Evolutionary conservation across 2,888 invertebrate genomes (phyloP).

Genomic region (Acronicta alni): DNA sequence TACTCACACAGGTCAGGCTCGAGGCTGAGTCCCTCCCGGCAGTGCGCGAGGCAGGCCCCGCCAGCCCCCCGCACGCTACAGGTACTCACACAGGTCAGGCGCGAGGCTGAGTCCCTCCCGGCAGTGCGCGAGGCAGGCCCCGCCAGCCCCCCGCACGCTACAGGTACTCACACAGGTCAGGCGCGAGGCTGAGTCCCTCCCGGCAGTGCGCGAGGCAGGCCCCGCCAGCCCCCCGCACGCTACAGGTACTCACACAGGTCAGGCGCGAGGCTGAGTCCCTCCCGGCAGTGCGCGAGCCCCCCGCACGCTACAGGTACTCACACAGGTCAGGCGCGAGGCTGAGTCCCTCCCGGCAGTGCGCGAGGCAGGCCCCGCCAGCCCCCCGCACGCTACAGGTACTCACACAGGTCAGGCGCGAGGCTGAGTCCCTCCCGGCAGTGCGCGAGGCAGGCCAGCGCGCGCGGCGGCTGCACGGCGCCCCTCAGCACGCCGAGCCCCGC

Average conservation of each 20-base stretch:
- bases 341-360: too few species aligned
- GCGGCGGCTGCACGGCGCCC: slow-evolving; percentile 92
- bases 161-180: background rate
- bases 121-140: background rate
- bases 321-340: too few species aligned
- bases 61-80: too few species aligned
- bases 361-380: too few species aligned
- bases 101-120: background rate
- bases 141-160: too few species aligned
- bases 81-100: background rate
- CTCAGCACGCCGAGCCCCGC: slow-evolving; percentile 95
- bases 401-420: slow-evolving; percentile 87
- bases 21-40: too few species aligned
- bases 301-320: too few species aligned
- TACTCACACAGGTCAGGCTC: too few species aligned
- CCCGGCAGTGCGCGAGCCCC: too few species aligned
- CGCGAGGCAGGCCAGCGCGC: slow-evolving; percentile 93
- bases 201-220: background rate
- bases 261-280: background rate
- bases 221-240: too few species aligned
- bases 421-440: slow-evolving; percentile 95
- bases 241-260: background rate
- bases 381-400: slow-evolving; percentile 72
- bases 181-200: background rate
- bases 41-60: too few species aligned